A percentile compares a stretch with the other conserved stretches of the same genome.
phyloP scores from a whole-genome alignment of 2,888 invertebrate species.

The Drosophila flavopinicola region DNA sequence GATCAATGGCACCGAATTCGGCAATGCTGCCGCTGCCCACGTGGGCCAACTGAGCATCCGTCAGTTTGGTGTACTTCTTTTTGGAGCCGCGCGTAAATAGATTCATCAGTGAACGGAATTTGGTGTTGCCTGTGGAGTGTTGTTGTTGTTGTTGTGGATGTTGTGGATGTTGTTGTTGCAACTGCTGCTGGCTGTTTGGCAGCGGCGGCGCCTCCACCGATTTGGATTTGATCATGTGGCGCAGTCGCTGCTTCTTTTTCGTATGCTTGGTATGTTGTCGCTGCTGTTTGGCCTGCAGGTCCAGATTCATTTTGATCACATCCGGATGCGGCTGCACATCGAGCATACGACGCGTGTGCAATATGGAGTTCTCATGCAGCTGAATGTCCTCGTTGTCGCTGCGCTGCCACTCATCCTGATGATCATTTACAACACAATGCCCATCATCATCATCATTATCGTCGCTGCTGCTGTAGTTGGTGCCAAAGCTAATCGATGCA shows the following conservation, averaged over 20 bases:
- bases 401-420: slow-evolving; percentile 8
- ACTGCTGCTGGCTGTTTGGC: slow-evolving; percentile 32
- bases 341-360: slow-evolving; percentile 79
- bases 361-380: slow-evolving; percentile 72
- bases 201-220: slow-evolving; percentile 46
- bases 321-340: slow-evolving; percentile 83
- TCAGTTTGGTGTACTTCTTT: slow-evolving; percentile 78
- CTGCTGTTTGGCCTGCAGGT: slow-evolving; percentile 62
- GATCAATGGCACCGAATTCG: slow-evolving; percentile 68
- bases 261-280: slow-evolving; percentile 57
- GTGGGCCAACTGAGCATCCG: slow-evolving; percentile 55
- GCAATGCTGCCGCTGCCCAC: slow-evolving; percentile 46
- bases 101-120: slow-evolving; percentile 53
- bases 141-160: slow-evolving; percentile 34
- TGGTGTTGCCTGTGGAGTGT: slow-evolving; percentile 51
- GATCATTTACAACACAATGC: neutral
- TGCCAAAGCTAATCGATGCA: slow-evolving; percentile 77
- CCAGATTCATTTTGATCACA: slow-evolving; percentile 80
- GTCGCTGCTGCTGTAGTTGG: slow-evolving; percentile 60
- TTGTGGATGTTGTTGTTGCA: slow-evolving; percentile 4
- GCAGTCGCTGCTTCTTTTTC: slow-evolving; percentile 47
- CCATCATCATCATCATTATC: slow-evolving; percentile 30
- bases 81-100: slow-evolving; percentile 74
- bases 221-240: slow-evolving; percentile 60
- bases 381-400: slow-evolving; percentile 19